Base-by-base conservation (phyloP, 2,888 invertebrate species). In the Malthinus flaveolus region DNA sequence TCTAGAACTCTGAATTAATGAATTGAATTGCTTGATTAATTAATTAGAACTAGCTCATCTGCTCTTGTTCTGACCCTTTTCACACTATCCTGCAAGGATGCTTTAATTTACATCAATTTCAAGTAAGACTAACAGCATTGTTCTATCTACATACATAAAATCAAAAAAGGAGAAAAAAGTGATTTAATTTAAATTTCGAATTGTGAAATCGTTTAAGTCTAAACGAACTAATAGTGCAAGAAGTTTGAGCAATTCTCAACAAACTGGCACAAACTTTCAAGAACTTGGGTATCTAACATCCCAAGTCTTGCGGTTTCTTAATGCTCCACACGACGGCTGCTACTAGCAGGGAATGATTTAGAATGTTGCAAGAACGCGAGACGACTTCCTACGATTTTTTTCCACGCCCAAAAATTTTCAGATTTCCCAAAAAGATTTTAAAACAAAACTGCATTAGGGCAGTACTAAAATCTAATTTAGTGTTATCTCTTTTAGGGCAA, bases 401-500 rank as follows among this genome's bases (percentile, higher is more conserved):
- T 42, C 23, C 13, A 39, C 13, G 9, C 10, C 11, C 5, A 7
- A 15, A 15, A 39, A 35, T 15, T 34, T 35, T 35, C 35, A 35
- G 35, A 49, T 35, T 13, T 35, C 35, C n/a, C 12, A 47, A 47
- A 8, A 32, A 33, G 10, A 47, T 35, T 36, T 12, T 15, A 31
- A 11, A n/a, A 46, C 46, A 34, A 10, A 35, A 37, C 33, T 46
- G 46, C 23, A 37, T 54, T 49, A 60, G 60, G 60, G 15, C 60
- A 60, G 60, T 60, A 60, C 53, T 60, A 56, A 55, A 58, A 49
- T 45, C 55, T 56, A 59, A 61, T 55, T 13, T 56, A 92, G 91
- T 92, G 89, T 85, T 92, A 81, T 91, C 91, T 81, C 87, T 93
- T 86, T 83, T 90, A 95, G 95, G 95, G 83, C 93, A 93, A 81